Base-by-base conservation (phyloP, 2,888 invertebrate genomes). In the Tetanocera ferruginea region DNA sequence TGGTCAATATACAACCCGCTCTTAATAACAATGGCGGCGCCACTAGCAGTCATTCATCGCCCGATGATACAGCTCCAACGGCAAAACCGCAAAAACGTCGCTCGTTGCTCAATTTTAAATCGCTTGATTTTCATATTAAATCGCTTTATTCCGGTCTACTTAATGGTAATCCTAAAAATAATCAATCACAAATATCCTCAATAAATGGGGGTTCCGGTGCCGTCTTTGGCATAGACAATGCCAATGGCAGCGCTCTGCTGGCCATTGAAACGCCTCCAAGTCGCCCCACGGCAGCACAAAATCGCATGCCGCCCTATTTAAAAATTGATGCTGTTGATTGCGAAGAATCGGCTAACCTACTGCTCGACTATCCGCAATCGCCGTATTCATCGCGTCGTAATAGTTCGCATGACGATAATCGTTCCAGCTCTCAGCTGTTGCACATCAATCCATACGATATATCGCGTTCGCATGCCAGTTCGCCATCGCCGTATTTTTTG, bases 51-150 rank as follows among this genome's bases (percentile, higher is more conserved):
- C 67, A 11, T 28, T 49, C 62, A 4, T 77, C 72, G 14, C 37
- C 77, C 9, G 77, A 76, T 8, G 78, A 74, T 76, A 17, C 67
- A 9, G 69, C 69, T 14, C 60, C 72, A 23, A 67, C 70, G 19
- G 78, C 80, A 31, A 80, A 79, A 57, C 52, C 83, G 78, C 80
- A 80, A 67, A 83, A 83, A 76, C 81, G 83, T 57, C 85, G 86
- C 76, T 88, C 88, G 8, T 79, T 90, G 80, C 87, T 90, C 76
- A 90, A 87, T 76, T 90, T 90, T 80, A 87, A 88, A 82, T 89
- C 90, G 5, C 86, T 90, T 51, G 90, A 90, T 81, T 90, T 89
- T 79, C 89, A 89, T 79, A 84, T 90, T 55, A 90, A 89, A 80
- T 88, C 89, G 0, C 79, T 90, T 23, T 90, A 90, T 81, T 85